These are phyloP conservation scores for Callorhinus ursinus DNA, from an alignment of 2,113 vertebrate species.

Conservation along the genomic window DNA sequence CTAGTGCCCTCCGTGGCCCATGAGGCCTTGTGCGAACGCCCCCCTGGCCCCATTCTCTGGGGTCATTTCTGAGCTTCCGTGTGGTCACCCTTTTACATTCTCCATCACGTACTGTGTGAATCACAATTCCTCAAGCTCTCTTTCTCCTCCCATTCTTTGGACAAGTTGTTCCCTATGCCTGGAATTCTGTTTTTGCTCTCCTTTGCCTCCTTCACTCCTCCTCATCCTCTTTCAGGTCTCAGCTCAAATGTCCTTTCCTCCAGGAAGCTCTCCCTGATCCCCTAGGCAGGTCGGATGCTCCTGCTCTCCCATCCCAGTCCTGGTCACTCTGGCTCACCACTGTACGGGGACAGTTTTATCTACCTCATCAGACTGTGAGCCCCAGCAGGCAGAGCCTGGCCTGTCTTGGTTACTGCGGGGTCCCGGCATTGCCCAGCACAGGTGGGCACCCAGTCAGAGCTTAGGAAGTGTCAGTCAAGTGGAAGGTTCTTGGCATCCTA, in stretches of 20 bases:
- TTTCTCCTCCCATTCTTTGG: background rate
- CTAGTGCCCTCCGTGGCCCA: accelerated
- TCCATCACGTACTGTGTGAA: background rate
- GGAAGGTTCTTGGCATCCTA: background rate
- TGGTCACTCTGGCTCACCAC: background rate
- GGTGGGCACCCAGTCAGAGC: background rate
- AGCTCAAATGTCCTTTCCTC: background rate
- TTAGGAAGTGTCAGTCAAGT: background rate
- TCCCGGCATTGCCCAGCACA: accelerated
- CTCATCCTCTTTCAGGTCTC: background rate
- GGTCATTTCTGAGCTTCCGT: background rate
- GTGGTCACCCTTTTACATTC: background rate
- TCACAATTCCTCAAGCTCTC: background rate
- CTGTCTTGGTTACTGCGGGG: no score
- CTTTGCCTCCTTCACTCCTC: background rate
- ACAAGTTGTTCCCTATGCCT: background rate
- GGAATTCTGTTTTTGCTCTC: background rate
- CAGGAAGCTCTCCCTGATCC: background rate
- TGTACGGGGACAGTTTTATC: background rate
- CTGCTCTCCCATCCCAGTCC: background rate
- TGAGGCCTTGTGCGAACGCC: background rate
- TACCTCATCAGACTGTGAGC: background rate
- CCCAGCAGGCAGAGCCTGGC: background rate
- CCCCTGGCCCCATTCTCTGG: accelerated
- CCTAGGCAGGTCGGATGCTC: background rate